Evolutionary conservation across 2,113 vertebrate genomes (phyloP).

Genomic region (Hemibagrus wyckioides): DNA sequence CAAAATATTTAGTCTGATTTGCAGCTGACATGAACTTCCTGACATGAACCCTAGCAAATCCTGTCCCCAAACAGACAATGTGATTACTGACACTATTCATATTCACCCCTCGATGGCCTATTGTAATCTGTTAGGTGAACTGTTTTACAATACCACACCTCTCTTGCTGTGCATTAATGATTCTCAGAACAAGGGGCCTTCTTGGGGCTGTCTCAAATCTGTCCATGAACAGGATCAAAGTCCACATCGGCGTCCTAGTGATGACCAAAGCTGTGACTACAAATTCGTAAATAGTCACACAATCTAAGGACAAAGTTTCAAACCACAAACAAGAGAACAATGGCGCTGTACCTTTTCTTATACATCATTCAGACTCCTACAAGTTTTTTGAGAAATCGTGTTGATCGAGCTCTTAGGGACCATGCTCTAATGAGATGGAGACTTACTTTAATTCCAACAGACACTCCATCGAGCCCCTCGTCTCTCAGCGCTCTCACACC

Average conservation of each 20-base stretch:
- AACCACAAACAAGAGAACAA: neutral
- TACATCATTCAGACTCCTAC: neutral
- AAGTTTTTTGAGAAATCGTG: neutral
- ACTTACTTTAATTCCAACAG: conserved; percentile 37
- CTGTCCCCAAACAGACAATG: neutral
- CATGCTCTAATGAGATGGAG: conserved; percentile 64
- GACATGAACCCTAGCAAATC: neutral
- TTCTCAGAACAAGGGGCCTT: conserved; percentile 20
- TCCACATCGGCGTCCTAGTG: conserved; percentile 57
- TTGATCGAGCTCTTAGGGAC: conserved; percentile 51
- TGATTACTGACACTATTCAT: neutral
- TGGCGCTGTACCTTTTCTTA: neutral
- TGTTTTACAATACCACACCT: conserved; percentile 20
- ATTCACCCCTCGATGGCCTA: neutral
- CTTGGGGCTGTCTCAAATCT: conserved; percentile 6
- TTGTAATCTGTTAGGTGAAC: neutral
- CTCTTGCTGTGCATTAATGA: conserved; percentile 2
- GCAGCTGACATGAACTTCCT: neutral
- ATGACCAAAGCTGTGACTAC: conserved; percentile 66
- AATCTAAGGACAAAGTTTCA: neutral
- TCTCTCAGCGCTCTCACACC: conserved; percentile 43
- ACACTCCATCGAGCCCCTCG: conserved; percentile 28
- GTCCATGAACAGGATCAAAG: conserved; percentile 56
- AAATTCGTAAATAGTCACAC: neutral
- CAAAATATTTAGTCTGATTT: neutral